Conservation (phyloP, 2,113 vertebrate genomes). For the Panthera uncia region DNA sequence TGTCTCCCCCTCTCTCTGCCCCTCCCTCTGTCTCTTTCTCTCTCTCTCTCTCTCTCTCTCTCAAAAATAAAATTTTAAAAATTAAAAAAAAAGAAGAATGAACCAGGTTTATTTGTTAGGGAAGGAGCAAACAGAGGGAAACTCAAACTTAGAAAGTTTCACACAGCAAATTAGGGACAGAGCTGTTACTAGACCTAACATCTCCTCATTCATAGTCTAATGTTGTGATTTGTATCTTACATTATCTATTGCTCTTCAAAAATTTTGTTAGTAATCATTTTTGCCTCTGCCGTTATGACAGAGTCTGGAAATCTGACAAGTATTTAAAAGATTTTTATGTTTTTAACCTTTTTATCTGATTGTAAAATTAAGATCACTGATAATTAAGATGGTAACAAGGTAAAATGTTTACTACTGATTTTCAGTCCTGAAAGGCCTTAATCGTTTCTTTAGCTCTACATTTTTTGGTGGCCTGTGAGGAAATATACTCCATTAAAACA, state of each 20-base stretch:
- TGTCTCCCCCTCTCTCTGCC: no score
- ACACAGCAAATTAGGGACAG: neutral
- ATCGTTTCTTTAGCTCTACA: neutral
- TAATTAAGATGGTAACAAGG: neutral
- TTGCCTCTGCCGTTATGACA: neutral
- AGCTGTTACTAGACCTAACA: neutral
- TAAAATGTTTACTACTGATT: neutral
- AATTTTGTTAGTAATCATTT: neutral
- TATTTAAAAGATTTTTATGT: neutral
- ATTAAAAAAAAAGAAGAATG: neutral
- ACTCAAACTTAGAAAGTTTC: neutral
- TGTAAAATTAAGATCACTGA: neutral
- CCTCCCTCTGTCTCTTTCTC: no score
- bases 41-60: no score
- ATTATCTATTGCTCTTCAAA: neutral
- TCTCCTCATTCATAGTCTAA: neutral
- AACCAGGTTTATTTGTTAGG: neutral
- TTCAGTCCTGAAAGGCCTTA: neutral
- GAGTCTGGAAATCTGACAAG: neutral
- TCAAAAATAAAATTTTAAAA: no score
- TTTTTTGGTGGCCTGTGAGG: neutral
- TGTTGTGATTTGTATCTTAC: neutral
- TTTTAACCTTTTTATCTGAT: conserved; percentile 7
- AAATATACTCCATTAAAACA: conserved; percentile 32
- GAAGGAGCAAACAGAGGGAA: neutral